These are phyloP conservation scores for Ligdia adustata DNA, from an alignment of 2,888 invertebrate species.

Conservation along the genomic window DNA sequence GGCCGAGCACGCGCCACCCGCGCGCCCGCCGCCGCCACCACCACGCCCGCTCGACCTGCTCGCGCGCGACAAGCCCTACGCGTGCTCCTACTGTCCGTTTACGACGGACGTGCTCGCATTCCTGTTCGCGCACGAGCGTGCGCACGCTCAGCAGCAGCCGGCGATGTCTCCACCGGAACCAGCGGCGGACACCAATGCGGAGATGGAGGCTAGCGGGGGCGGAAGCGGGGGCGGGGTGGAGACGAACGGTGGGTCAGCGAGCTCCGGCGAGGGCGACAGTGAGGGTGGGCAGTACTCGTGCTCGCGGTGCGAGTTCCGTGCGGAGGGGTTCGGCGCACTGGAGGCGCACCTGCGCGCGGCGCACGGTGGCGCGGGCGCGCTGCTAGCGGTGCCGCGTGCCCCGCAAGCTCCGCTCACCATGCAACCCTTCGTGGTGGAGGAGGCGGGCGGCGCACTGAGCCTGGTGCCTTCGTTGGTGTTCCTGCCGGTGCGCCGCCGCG, in stretches of 20 bases:
- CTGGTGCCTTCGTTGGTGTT: constrained; percentile 97
- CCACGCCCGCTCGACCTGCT: constrained; percentile 84
- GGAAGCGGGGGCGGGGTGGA: constrained; percentile 41
- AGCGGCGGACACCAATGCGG: constrained; percentile 36
- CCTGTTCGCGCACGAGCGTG: constrained; percentile 95
- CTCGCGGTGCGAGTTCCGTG: constrained; percentile 77
- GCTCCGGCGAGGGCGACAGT: constrained; percentile 45
- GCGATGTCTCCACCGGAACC: constrained; percentile 30
- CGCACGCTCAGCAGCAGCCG: constrained; percentile 83
- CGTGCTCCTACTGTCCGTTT: constrained; percentile 95
- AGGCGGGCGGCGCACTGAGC: constrained; percentile 82
- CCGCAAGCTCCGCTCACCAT: constrained; percentile 89
- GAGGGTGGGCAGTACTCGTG: constrained; percentile 68
- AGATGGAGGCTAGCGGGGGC: constrained; percentile 44
- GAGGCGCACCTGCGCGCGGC: constrained; percentile 77
- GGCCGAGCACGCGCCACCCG: constrained; percentile 91
- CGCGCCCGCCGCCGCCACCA: constrained; percentile 67
- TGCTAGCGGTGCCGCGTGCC: constrained; percentile 85
- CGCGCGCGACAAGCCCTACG: constrained; percentile 88
- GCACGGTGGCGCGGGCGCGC: constrained; percentile 79
- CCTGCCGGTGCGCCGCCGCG: constrained; percentile 95
- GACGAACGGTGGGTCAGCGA: constrained; percentile 45
- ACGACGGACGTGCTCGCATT: constrained; percentile 95
- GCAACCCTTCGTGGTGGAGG: constrained; percentile 96
- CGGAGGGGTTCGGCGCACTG: constrained; percentile 74